Base-by-base conservation (phyloP, 2,113 vertebrate genomes). In the Cyprinus carpio region DNA sequence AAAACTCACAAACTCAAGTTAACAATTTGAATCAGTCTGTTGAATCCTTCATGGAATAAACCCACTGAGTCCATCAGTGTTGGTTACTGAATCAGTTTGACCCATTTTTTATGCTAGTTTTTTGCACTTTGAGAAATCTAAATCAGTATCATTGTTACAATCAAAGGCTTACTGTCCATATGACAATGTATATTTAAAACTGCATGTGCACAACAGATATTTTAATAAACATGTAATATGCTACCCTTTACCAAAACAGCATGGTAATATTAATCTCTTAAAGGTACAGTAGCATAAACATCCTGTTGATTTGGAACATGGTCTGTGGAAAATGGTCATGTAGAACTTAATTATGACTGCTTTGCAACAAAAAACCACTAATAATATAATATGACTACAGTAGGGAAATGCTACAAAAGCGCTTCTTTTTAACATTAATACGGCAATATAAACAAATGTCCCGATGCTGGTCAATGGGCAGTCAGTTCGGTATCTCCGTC, bases 401-500 rank as follows among this genome's bases (percentile, higher is more conserved):
- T 11, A 18, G 12, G 18, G 20, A 12, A 6, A 6, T 20, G 18
- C 16, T 23, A 31, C 67, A 12, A 12, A 16, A 16, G 2, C 0
- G 64, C 16, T 12, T 31, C 27, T 78, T 81, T 46, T 27, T 3
- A 37, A 43, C n/a, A 46, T 43, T 0, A 64, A 25, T 43, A 3
- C 1, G 76, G 37, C 37, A 64, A 58, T 62, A 27, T 46, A 27
- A 65, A 27, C 23, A 77, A 43, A 82, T 51, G 64, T 54, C 43
- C 46, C 64, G 54, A 20, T 69, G 40, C 27, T 67, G 43, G 25
- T 54, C 11, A 54, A 46, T n/a, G 64, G 43, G 18, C 64, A 54
- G 79, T 51, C 43, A 49, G 43, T 34, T 69, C 12, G 46, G 25
- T 82, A 71, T 82, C 80, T 81, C 46, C 34, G 80, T 82, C 64